These are phyloP conservation scores for Suillia variegata DNA, from an alignment of 2,888 invertebrate genomes.

Conservation along the genomic window DNA sequence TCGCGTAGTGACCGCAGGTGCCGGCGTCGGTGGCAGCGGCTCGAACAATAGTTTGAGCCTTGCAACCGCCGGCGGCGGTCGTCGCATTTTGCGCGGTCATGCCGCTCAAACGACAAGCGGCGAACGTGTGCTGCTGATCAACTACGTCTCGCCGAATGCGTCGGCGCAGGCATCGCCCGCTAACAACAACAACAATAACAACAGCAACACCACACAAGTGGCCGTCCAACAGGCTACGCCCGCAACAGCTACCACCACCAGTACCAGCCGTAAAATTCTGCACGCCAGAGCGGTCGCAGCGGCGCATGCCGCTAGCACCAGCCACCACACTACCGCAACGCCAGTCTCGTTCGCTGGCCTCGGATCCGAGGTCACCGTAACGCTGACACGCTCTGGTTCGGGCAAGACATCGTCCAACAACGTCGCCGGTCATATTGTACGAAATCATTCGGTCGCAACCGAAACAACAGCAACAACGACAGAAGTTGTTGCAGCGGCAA, in stretches of 20 bases:
- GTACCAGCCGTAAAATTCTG: slow-evolving; percentile 34
- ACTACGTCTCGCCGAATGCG: slow-evolving; percentile 49
- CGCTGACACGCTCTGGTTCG: slow-evolving; percentile 46
- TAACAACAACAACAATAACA: slow-evolving; percentile 20
- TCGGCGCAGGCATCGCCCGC: slow-evolving; percentile 29
- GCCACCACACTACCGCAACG: slow-evolving; percentile 29
- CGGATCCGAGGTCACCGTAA: slow-evolving; percentile 56
- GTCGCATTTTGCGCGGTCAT: slow-evolving; percentile 53
- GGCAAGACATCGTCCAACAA: too few relatives aligned
- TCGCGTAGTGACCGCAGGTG: slow-evolving; percentile 2
- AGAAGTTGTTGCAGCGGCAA: slow-evolving; percentile 33
- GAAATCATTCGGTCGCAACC: slow-evolving; percentile 39
- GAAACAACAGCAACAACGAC: slow-evolving; percentile 30
- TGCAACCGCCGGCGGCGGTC: slow-evolving; percentile 33
- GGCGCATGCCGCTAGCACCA: slow-evolving; percentile 1
- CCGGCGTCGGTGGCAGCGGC: slow-evolving; percentile 18
- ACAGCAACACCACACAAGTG: slow-evolving; percentile 27
- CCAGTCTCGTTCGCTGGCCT: slow-evolving; percentile 54
- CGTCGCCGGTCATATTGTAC: slow-evolving; percentile 59
- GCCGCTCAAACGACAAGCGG: slow-evolving; percentile 53
- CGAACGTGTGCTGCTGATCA: slow-evolving; percentile 51
- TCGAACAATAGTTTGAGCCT: slow-evolving; percentile 25
- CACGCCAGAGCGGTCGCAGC: slow-evolving; percentile 30
- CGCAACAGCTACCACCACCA: slow-evolving; percentile 21
- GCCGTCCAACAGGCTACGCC: too few relatives aligned